phyloP scores from a whole-genome alignment of 2,113 vertebrate species.

The Phoenicopterus ruber region DNA sequence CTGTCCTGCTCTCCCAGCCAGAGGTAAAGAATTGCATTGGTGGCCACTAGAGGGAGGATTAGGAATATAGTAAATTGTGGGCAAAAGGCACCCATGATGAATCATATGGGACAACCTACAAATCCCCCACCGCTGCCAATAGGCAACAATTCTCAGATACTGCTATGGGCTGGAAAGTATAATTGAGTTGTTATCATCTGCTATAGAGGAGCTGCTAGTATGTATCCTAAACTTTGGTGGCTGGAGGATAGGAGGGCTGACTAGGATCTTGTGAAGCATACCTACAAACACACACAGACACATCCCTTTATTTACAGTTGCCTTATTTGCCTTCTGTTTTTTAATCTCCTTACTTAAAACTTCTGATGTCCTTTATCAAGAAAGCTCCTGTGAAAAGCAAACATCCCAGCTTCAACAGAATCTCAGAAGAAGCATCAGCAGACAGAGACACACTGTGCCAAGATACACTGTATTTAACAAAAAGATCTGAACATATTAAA shows the following conservation, averaged over 20 bases:
- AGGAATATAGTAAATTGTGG: conserved; percentile 76
- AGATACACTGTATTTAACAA: conserved; percentile 60
- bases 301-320: conserved; percentile 15
- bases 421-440: conserved; percentile 63
- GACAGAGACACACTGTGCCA: conserved; percentile 52
- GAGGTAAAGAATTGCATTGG: conserved; percentile 77
- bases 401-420: conserved; percentile 60
- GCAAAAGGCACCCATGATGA: conserved; percentile 74
- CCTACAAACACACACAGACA: neutral
- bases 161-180: conserved; percentile 29
- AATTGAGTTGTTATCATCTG: conserved; percentile 4
- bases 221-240: conserved; percentile 45
- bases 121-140: conserved; percentile 62
- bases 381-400: conserved; percentile 64
- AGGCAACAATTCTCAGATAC: conserved; percentile 47
- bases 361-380: conserved; percentile 65
- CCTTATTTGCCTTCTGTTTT: conserved; percentile 42
- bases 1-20: conserved; percentile 76
- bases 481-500: conserved; percentile 60
- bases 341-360: conserved; percentile 62
- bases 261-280: conserved; percentile 38
- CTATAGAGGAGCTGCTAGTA: conserved; percentile 28
- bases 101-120: conserved; percentile 70
- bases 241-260: conserved; percentile 43
- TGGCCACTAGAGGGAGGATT: conserved; percentile 80